A percentile compares a stretch with the other conserved stretches of the same genome.
Evolutionary conservation across 2,113 vertebrate species (phyloP).

Genomic region (Eulemur macaco): DNA sequence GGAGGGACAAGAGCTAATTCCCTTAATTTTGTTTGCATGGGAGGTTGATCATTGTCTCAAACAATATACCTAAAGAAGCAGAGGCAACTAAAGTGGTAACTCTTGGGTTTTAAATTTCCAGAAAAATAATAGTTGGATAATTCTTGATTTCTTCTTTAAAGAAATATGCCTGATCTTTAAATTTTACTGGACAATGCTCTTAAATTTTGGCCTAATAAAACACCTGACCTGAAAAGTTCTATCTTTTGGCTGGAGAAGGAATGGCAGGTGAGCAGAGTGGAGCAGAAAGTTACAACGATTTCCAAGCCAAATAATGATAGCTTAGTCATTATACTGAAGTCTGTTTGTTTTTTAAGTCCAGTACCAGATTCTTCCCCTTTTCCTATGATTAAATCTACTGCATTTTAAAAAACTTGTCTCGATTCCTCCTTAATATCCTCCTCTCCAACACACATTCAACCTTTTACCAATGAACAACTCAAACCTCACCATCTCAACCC

Average conservation of each 20-base stretch:
- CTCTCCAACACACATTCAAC: neutral
- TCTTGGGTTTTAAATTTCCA: neutral
- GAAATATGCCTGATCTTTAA: neutral
- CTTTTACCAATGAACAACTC: neutral
- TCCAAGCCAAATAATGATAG: neutral
- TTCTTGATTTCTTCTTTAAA: neutral
- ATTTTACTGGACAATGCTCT: neutral
- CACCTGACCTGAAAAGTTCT: neutral
- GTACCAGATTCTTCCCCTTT: neutral
- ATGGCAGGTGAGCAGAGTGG: neutral
- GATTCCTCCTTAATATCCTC: neutral
- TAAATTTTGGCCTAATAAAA: neutral
- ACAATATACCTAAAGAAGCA: neutral
- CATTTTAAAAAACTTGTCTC: neutral
- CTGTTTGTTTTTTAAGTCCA: neutral
- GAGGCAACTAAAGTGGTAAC: neutral
- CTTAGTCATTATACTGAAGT: neutral
- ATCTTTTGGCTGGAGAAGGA: neutral
- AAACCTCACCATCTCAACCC: neutral
- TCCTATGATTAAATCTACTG: neutral
- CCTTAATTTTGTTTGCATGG: neutral
- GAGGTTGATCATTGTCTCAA: neutral
- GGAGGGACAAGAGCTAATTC: neutral
- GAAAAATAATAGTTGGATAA: neutral
- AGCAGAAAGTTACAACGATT: neutral